Base-by-base conservation (phyloP, 2,888 invertebrate species). In the Formica aserva region DNA sequence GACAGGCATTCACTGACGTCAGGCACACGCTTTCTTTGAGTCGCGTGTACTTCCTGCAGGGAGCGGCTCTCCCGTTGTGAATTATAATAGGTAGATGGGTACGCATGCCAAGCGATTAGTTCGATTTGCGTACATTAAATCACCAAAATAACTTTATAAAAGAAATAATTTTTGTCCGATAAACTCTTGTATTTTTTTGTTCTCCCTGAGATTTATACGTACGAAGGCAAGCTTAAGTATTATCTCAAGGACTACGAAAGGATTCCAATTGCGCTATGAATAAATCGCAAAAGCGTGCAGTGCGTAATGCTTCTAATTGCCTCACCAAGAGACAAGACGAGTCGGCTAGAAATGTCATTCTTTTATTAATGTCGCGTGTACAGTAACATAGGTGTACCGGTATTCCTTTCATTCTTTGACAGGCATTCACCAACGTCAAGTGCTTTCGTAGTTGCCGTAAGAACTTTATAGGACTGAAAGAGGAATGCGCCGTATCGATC, bases 401-500 rank as follows among this genome's bases (percentile, higher is more conserved):
- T 62, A 80, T 71, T 80, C 78, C 71, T 80, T 80, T 80, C 78
- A 80, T 62, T 71, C 78, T 80, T 80, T 80, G 78, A 80, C 78
- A 71, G 71, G 78, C 78, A 71, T 71, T 55, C 78, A 75, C 66
- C 52, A 35, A 76, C 66, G 65, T 76, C 77, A 63, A 26, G 29
- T 26, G 45, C 78, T 78, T 78, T 71, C 78, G 71, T 45, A 35
- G 45, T 26, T 32, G 57, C 57, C 84, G 76, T 82, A 86, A 82
- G 82, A 78, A 87, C 81, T 86, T 85, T 83, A 72, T 81, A 83
- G 86, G 82, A 80, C 69, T 67, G 72, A 87, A 65, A 84, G 82
- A 76, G 66, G 82, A 85, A 85, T 82, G 87, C 83, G 88, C 88
- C 86, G 88, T 91, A 92, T 92, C 92, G 92, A 93, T 93, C 92